phyloP scores from a whole-genome alignment of 2,113 vertebrate species.

The Pitta sordida region DNA sequence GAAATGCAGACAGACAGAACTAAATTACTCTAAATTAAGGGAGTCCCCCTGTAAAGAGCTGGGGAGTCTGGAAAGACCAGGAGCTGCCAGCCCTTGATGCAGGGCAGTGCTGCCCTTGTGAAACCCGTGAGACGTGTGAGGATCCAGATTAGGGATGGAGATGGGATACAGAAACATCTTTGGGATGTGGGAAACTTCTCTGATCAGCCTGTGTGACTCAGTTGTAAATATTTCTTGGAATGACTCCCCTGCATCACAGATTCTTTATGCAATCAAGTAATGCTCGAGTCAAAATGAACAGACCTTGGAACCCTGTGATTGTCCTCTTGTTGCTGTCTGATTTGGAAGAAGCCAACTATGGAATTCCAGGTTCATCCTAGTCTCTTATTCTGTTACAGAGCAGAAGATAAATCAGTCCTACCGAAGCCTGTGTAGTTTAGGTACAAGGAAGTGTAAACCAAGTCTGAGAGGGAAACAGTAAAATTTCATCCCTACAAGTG shows the following conservation, averaged over 20 bases:
- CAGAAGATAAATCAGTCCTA: not conserved
- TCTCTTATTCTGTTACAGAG: not conserved
- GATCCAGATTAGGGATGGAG: fast-evolving
- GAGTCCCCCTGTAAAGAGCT: not conserved
- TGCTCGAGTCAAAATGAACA: not conserved
- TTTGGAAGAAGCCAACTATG: not conserved
- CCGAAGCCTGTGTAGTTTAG: not conserved
- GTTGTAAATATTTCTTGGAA: not conserved
- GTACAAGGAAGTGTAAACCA: not conserved
- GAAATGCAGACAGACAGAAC: not conserved
- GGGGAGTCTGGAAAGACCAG: not conserved
- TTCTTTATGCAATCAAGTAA: not conserved
- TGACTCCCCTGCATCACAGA: not conserved
- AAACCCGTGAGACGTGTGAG: not conserved
- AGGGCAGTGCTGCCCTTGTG: not conserved
- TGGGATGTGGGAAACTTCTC: fast-evolving
- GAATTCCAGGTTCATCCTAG: not conserved
- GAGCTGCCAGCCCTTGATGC: not conserved
- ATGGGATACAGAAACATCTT: not conserved
- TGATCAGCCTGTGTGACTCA: not conserved
- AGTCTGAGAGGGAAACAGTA: not conserved
- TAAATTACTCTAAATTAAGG: fast-evolving
- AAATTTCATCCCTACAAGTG: not conserved
- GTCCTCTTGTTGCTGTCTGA: not conserved
- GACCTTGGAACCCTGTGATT: not conserved